Conservation (phyloP, 2,113 vertebrate genomes). For the Brachyhypopomus occidentalis region DNA sequence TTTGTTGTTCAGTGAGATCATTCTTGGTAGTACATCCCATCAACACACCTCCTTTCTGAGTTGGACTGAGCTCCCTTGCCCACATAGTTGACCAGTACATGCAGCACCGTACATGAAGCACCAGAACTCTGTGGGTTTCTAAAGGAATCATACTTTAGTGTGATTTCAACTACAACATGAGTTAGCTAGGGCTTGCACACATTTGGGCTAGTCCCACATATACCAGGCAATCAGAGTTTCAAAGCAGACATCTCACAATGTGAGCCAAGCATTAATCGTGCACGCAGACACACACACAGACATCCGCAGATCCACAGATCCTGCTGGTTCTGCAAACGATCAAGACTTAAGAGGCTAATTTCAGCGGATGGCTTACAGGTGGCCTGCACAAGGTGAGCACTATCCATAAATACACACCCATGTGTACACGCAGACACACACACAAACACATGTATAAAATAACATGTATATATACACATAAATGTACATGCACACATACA, state of each 20-base stretch:
- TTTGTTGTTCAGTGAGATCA: background rate
- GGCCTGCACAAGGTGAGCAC: slow-evolving; percentile 76
- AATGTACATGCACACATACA: slow-evolving; percentile 26
- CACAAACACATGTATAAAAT: slow-evolving; percentile 21
- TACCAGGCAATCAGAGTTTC: slow-evolving; percentile 10
- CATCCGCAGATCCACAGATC: slow-evolving; percentile 40
- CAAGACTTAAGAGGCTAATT: slow-evolving; percentile 77
- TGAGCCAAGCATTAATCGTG: too few species aligned
- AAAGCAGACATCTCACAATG: too few species aligned
- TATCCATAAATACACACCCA: slow-evolving; percentile 60
- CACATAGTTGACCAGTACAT: too few species aligned
- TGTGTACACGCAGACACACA: background rate
- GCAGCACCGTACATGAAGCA: too few species aligned
- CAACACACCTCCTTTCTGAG: too few species aligned
- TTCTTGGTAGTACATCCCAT: background rate
- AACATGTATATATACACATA: background rate
- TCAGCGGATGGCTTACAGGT: slow-evolving; percentile 79
- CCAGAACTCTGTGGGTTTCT: too few species aligned
- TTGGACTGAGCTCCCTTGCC: too few species aligned
- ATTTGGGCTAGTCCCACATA: background rate
- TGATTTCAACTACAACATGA: too few species aligned
- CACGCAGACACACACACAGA: slow-evolving; percentile 18
- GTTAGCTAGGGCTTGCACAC: background rate
- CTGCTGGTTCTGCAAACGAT: slow-evolving; percentile 71
- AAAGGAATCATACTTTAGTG: too few species aligned